phyloP scores from a whole-genome alignment of 1,140 invertebrate genomes.

The Trypoxylus dichotomus region DNA sequence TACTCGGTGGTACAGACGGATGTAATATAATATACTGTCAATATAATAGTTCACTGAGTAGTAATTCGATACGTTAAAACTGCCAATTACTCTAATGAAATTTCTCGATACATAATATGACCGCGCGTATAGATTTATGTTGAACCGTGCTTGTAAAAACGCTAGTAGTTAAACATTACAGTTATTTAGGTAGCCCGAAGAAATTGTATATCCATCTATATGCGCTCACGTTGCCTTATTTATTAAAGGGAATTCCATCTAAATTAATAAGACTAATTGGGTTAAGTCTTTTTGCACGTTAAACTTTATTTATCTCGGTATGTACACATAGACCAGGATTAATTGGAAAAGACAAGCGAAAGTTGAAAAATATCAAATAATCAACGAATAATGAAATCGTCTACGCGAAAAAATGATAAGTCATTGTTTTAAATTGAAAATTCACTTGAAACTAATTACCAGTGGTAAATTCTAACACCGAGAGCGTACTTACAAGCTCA shows the following conservation, averaged over 20 bases:
- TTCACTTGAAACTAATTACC: background rate
- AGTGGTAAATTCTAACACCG: background rate
- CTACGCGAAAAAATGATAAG: background rate
- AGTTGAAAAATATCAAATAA: background rate
- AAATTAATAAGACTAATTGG: background rate
- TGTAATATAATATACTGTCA: conserved; percentile 33
- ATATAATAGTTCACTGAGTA: conserved; percentile 30
- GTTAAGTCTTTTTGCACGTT: background rate
- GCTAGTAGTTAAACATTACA: conserved; percentile 8
- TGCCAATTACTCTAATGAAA: conserved; percentile 33
- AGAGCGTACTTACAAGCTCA: background rate
- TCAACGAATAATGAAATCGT: background rate
- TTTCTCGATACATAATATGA: conserved; percentile 26
- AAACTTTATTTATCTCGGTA: background rate
- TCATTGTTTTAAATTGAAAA: conserved; percentile 8
- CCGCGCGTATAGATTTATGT: conserved; percentile 22
- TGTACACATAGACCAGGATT: background rate
- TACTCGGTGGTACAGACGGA: conserved; percentile 27
- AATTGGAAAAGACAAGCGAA: background rate
- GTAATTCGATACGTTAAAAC: conserved; percentile 28
- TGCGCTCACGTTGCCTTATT: background rate
- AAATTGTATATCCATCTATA: background rate
- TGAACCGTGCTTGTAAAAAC: background rate
- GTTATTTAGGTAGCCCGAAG: background rate
- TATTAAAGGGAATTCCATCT: background rate